Percentiles rank a stretch among this genome's conserved stretches.
Evolutionary conservation across 2,888 invertebrate species (phyloP).

Genomic region (Tetheella fluctuosa): DNA sequence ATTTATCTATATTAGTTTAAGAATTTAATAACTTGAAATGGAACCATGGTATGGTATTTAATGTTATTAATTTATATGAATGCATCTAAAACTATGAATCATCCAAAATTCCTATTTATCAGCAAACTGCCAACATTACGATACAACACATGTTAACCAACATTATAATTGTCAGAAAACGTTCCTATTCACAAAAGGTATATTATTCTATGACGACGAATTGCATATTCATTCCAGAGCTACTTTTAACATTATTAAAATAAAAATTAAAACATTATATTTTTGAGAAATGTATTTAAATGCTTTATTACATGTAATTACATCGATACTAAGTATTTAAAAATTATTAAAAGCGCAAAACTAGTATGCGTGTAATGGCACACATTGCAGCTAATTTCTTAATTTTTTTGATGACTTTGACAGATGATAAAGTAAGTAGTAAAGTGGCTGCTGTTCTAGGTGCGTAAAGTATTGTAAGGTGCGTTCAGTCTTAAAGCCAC

Average conservation of each 20-base stretch:
- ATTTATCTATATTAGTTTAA: no score
- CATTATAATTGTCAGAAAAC: conserved; percentile 19
- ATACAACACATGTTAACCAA: conserved; percentile 29
- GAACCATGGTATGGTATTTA: no score
- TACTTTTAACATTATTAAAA: no score
- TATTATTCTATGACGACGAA: not conserved
- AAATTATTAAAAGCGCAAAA: not conserved
- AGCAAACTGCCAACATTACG: conserved; percentile 25
- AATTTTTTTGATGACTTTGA: conserved; percentile 45
- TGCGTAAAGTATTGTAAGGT: conserved; percentile 37
- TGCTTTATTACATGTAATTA: not conserved
- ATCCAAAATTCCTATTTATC: conserved; percentile 64
- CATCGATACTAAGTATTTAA: not conserved
- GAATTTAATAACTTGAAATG: no score
- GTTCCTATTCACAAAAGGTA: conserved; percentile 28
- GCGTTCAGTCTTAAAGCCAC: conserved; percentile 77
- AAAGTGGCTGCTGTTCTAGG: conserved; percentile 33
- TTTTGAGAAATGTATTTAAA: not conserved
- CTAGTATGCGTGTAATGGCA: conserved; percentile 34
- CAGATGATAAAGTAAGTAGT: conserved; percentile 59
- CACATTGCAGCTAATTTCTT: conserved; percentile 21
- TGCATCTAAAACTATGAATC: conserved; percentile 56
- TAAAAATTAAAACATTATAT: no score
- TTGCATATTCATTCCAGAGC: no score
- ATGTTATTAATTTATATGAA: no score